Base-by-base conservation (phyloP, 2,888 invertebrate genomes). In the Amphipyra berbera region DNA sequence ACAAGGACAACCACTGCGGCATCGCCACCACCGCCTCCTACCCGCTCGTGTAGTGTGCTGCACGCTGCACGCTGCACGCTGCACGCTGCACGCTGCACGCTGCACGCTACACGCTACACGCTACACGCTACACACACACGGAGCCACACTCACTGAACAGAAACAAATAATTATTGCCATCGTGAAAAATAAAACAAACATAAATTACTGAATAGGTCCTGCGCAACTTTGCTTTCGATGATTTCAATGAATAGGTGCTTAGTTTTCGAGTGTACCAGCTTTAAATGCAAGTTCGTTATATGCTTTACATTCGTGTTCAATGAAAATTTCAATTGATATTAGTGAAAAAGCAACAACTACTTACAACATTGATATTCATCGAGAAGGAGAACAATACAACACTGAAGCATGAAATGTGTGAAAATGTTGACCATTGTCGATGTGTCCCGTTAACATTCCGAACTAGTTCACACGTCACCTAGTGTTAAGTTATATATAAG, bases 1-100 rank as follows among this genome's bases (percentile, higher is more conserved):
- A 98, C 93, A 95, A 95, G 81, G 82, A 97, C 37, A 98, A 99
- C 91, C 96, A 97, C 87, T 99, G 98, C 90, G 98, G 98, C 82
- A 96, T 99, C 89, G 98, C 98, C 57, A 95, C 96, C 47, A 90
- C 95, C 71, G 97, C 98, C 71, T 98, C 97, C 86, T 98, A 97
- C 92, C 98, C 98, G 30, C 95, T 98, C 59, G 98, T 98, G 79
- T 98, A 70, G 56, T 7, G 1, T 8, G 9, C 37, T 10, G 3
- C 10, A 12, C 35, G 15, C n/a, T n/a, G n/a, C n/a, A n/a, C n/a
- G n/a, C n/a, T n/a, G n/a, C n/a, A n/a, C n/a, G n/a, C n/a, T n/a
- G n/a, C n/a, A n/a, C n/a, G n/a, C n/a, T n/a, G n/a, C n/a, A n/a
- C n/a, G n/a, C n/a, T n/a, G n/a, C n/a, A n/a, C n/a, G n/a, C n/a